Percentiles rank a stretch among this genome's conserved stretches.
Conservation (phyloP, 2,113 vertebrate genomes). For the Isichthys henryi region DNA sequence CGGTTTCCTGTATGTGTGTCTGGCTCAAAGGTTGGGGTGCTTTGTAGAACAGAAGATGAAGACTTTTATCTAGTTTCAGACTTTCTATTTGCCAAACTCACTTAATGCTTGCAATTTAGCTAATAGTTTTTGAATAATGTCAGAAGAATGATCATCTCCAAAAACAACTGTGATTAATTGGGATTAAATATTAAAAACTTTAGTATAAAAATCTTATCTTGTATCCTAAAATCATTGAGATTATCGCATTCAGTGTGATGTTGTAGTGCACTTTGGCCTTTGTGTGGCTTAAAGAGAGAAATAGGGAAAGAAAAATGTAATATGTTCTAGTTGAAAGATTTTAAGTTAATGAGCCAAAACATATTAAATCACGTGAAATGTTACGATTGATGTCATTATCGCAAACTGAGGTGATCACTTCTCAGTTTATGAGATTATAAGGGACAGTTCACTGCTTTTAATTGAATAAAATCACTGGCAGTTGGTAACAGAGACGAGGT, state of each 20-base stretch:
- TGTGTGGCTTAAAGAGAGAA: background rate
- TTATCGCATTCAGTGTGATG: background rate
- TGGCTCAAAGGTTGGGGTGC: background rate
- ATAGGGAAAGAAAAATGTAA: background rate
- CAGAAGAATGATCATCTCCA: background rate
- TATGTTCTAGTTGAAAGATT: background rate
- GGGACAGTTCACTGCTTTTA: slow-evolving; percentile 1
- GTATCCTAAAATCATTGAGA: background rate
- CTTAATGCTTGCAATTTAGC: background rate
- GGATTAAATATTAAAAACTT: background rate
- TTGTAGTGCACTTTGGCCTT: background rate
- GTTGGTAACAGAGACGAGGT: slow-evolving; percentile 1
- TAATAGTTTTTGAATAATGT: background rate
- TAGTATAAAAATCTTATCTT: background rate
- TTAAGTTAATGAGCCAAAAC: background rate
- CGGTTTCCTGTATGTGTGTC: background rate
- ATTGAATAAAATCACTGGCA: background rate
- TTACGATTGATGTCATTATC: slow-evolving; percentile 7
- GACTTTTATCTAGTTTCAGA: background rate
- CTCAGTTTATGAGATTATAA: slow-evolving; percentile 8
- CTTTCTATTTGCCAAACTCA: background rate
- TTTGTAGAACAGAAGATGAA: background rate
- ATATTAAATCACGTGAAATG: slow-evolving; percentile 8
- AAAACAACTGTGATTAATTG: background rate
- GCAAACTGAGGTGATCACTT: background rate